Conservation (phyloP, 2,113 vertebrate genomes). For the Coturnix japonica region DNA sequence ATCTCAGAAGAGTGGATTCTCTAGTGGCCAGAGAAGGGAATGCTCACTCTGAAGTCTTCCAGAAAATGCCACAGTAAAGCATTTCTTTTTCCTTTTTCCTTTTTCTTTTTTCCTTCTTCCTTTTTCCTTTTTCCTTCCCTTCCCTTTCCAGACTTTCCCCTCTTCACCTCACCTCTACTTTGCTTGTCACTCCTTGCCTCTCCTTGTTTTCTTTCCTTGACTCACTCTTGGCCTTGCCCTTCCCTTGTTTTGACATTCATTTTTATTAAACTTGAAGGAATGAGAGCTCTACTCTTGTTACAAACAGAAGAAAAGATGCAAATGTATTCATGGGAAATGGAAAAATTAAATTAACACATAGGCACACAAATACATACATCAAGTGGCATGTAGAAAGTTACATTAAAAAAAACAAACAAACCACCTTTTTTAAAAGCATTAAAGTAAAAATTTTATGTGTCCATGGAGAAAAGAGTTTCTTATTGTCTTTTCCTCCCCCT, state of each 20-base stretch:
- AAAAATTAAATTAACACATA: neutral
- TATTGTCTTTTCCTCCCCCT: neutral
- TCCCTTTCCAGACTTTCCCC: too few species aligned
- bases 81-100: neutral
- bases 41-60: neutral
- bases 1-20: neutral
- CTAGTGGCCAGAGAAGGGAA: neutral
- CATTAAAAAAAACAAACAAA: neutral
- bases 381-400: neutral
- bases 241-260: neutral
- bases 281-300: neutral
- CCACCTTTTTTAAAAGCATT: neutral
- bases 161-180: too few species aligned
- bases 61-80: neutral
- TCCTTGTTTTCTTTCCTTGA: neutral
- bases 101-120: too few species aligned
- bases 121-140: too few species aligned
- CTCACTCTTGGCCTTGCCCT: neutral
- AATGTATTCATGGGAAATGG: neutral
- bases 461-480: neutral
- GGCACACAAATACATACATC: rapidly evolving
- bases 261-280: neutral
- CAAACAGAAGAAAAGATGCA: neutral
- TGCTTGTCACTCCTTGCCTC: too few species aligned
- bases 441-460: neutral